Conservation (phyloP, 2,113 vertebrate genomes). For the Amphiprion percula region DNA sequence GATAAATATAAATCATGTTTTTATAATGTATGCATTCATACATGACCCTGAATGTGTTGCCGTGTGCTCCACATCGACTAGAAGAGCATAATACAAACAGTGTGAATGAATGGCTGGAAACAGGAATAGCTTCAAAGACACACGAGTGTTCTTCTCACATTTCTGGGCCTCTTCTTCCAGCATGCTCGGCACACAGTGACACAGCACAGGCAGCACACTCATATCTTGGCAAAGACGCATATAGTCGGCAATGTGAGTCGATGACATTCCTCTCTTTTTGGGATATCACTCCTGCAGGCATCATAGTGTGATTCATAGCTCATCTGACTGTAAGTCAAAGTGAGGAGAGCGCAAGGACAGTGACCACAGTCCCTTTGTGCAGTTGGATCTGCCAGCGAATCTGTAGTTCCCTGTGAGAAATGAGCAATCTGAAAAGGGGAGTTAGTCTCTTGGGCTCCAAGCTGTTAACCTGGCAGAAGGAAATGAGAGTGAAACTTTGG, state of each 20-base stretch:
- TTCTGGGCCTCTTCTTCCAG: constrained; percentile 8
- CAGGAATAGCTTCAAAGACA: constrained; percentile 24
- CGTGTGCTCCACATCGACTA: background rate
- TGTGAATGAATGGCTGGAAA: constrained; percentile 7
- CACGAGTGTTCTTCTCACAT: constrained; percentile 21
- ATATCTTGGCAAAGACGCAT: constrained; percentile 16
- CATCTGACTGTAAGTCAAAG: constrained; percentile 43
- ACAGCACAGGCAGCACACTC: background rate
- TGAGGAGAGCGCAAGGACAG: constrained; percentile 29
- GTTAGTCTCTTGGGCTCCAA: constrained; percentile 35
- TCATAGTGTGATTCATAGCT: constrained; percentile 39
- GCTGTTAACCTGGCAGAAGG: constrained; percentile 40
- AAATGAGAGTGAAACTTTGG: constrained; percentile 8
- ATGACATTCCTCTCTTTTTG: constrained; percentile 24
- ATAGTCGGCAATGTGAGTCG: background rate
- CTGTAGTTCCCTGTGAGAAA: constrained; percentile 22
- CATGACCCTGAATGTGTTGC: background rate
- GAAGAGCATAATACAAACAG: constrained; percentile 2
- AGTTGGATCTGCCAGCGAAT: background rate
- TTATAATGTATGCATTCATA: constrained; percentile 14
- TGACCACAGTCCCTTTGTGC: constrained; percentile 12
- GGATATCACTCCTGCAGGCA: constrained; percentile 17
- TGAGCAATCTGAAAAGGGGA: constrained; percentile 4
- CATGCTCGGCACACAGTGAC: constrained; percentile 22
- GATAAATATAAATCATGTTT: constrained; percentile 18